Base-by-base conservation (phyloP, 2,888 invertebrate genomes). In the Trichopria drosophilae region DNA sequence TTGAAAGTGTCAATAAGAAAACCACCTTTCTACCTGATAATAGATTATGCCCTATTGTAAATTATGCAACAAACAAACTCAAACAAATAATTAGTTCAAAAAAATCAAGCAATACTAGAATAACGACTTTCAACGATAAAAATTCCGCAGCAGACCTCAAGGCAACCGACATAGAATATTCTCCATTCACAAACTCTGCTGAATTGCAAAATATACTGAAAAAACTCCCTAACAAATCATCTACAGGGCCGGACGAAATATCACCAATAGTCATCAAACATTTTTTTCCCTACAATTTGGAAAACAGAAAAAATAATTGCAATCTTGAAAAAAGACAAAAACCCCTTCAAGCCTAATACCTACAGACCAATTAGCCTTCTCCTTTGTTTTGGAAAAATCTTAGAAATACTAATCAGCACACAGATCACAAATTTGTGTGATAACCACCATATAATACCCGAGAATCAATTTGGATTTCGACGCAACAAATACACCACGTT, bases 281-380 rank as follows among this genome's bases (percentile, higher is more conserved):
- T 13, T n/a, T 52, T 1, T 44, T 68, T 66, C 56, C 67, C 69
- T 0, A 20, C 13, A 0, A 47, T 6, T 4, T 59, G 59, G 58
- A 61, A 58, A 50, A 47, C 16, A 47, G 13, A 6, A 0, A 64
- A 61, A 49, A 42, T 61, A 1, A 53, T 62, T 1, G 43, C 61
- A 0, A 45, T 62, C 5, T 15, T 20, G 15, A 50, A 59, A 37
- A 43, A 36, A 31, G 28, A 22, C 9, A 52, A 52, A 39, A 20
- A 39, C n/a, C 9, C 1, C 6, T 16, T 26, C 1, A 19, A 53
- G 3, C 52, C 57, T 2, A 12, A 39, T 1, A 61, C 51, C 24
- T 65, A 60, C 10, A 35, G 60, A 10, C 61, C 62, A 5, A 61
- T 63, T 4, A 58, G 61, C n/a, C 29, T 62, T 1, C 40, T 62